A percentile compares a stretch with the other conserved stretches of the same genome.
These are phyloP conservation scores for Lasioglossum villosulum DNA, from an alignment of 2,888 invertebrate species.

Conservation along the genomic window DNA sequence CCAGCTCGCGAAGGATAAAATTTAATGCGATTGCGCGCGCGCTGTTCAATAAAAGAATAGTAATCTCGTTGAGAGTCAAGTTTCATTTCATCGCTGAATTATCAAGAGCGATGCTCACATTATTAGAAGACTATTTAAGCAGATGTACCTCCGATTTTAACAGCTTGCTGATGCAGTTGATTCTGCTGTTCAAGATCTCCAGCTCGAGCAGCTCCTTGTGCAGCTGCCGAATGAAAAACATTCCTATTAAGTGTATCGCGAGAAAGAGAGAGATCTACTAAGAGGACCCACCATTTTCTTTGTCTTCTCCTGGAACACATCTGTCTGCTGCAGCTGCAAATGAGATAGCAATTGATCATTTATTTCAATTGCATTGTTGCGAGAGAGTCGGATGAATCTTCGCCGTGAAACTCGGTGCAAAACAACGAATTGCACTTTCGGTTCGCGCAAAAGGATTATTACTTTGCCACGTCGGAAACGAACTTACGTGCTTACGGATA, in stretches of 20 bases:
- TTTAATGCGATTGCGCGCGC: no score
- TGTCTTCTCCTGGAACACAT: conserved; percentile 80
- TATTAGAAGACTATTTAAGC: background rate
- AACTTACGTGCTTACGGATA: conserved; percentile 82
- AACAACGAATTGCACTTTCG: conserved; percentile 53
- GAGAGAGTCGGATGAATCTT: background rate
- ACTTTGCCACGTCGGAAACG: background rate
- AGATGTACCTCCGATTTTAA: conserved; percentile 76
- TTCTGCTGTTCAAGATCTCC: conserved; percentile 80
- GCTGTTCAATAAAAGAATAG: no score
- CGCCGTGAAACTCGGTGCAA: conserved; percentile 12
- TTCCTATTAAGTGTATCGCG: conserved; percentile 1
- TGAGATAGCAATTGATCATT: conserved; percentile 55
- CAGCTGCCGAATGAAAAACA: conserved; percentile 69
- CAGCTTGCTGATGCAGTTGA: conserved; percentile 79
- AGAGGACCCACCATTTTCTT: conserved; percentile 78
- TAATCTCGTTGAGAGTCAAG: no score
- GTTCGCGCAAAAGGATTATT: background rate
- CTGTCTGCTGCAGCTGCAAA: conserved; percentile 80
- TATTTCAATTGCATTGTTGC: conserved; percentile 37
- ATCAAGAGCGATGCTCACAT: background rate
- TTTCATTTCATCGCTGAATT: background rate
- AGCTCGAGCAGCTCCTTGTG: conserved; percentile 80
- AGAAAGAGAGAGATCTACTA: conserved; percentile 4
- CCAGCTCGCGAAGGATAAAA: no score